Evolutionary conservation across 2,113 vertebrate genomes (phyloP).

Genomic region (Pteruthius melanotis): DNA sequence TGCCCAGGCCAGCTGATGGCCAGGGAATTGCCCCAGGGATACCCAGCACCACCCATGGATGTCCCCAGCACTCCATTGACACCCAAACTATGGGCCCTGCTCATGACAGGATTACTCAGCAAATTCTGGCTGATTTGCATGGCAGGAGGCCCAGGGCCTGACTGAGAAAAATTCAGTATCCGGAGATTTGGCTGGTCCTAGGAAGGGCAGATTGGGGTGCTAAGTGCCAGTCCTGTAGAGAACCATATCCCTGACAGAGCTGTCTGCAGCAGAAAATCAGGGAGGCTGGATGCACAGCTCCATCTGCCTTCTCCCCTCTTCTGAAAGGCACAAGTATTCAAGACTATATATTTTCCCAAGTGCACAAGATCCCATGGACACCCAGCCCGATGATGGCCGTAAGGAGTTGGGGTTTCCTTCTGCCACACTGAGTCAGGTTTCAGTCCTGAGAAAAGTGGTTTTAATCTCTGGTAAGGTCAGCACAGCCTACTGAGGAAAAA

Average conservation of each 20-base stretch:
- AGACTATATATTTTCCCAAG: not conserved
- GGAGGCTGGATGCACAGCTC: not conserved
- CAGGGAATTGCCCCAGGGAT: not conserved
- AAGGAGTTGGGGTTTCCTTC: not conserved
- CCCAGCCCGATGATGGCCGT: not conserved
- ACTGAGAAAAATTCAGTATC: not conserved
- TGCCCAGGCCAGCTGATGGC: not conserved
- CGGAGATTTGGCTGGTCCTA: not conserved
- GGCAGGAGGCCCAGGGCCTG: not conserved
- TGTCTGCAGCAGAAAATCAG: not conserved
- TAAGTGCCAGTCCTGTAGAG: not conserved
- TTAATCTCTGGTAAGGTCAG: not conserved
- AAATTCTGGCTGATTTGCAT: not conserved
- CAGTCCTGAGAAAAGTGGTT: not conserved
- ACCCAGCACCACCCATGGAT: not conserved
- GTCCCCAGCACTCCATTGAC: not conserved
- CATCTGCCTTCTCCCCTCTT: not conserved
- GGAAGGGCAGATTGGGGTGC: not conserved
- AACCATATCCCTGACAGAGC: not conserved
- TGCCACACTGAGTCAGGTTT: not conserved
- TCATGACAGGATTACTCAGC: not conserved
- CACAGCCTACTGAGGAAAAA: not conserved
- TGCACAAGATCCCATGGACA: not conserved
- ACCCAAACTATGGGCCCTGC: not conserved
- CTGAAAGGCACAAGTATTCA: not conserved